Evolutionary conservation across 23 tunicate genomes (phyloP).

Genomic region (Diplosoma virens): DNA sequence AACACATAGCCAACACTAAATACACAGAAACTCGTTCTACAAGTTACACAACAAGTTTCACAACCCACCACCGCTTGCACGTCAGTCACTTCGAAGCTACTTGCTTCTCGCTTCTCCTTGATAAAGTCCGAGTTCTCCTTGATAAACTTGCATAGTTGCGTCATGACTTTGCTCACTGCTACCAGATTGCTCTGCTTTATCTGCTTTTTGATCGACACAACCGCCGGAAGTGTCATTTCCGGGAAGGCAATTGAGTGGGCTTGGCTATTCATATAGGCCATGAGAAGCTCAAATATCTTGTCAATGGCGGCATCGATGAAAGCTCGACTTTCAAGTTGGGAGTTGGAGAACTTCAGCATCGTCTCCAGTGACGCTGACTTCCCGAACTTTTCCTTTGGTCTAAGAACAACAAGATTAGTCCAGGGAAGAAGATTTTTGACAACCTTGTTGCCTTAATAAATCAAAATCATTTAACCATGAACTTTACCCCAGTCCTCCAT

Average conservation of each 20-base stretch:
- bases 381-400: constrained; percentile 37
- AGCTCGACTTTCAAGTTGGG: constrained; percentile 61
- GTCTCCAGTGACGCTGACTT: constrained; percentile 43
- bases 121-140: constrained; percentile 60
- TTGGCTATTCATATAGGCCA: constrained; percentile 83
- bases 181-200: constrained; percentile 52
- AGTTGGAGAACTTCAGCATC: constrained; percentile 60
- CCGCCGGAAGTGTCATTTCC: constrained; percentile 63
- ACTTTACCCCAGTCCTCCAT: too few relatives aligned
- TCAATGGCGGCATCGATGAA: constrained; percentile 62
- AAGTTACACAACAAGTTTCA: too few relatives aligned
- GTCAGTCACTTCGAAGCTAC: constrained; percentile 62
- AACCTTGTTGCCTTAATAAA: too few relatives aligned
- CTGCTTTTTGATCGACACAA: constrained; percentile 55
- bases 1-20: too few relatives aligned
- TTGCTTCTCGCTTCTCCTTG: constrained; percentile 53
- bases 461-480: too few relatives aligned
- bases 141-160: constrained; percentile 41
- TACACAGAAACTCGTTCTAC: too few relatives aligned
- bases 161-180: constrained; percentile 47
- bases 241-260: constrained; percentile 83
- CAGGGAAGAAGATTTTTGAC: too few relatives aligned
- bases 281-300: constrained; percentile 56
- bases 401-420: too few relatives aligned
- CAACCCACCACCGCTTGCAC: constrained; percentile 57